Evolutionary conservation across 2,113 vertebrate species (phyloP).

Genomic region (Montifringilla adamsi): DNA sequence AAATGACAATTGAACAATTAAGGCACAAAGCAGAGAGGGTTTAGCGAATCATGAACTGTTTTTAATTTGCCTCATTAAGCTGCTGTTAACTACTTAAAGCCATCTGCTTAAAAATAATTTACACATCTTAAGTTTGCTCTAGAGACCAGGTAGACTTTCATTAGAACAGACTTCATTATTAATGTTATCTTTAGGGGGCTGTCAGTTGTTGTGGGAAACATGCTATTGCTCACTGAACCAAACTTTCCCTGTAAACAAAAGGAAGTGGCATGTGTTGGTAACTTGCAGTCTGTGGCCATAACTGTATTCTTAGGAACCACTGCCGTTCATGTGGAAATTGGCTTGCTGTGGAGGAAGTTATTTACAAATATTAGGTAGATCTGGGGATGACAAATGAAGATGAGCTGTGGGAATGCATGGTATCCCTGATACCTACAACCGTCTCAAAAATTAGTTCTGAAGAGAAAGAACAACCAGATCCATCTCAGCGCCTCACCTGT

Average conservation of each 20-base stretch:
- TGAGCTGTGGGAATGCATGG: neutral
- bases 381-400: neutral
- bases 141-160: slow-evolving; percentile 41
- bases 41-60: slow-evolving; percentile 38
- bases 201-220: slow-evolving; percentile 2
- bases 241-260: neutral
- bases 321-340: neutral
- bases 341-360: neutral
- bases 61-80: slow-evolving; percentile 51
- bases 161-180: slow-evolving; percentile 28
- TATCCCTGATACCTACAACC: neutral
- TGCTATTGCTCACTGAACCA: neutral
- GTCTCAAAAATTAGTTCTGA: neutral
- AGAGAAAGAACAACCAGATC: neutral
- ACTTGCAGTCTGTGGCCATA: neutral
- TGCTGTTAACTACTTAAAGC: slow-evolving; percentile 39
- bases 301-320: neutral
- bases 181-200: neutral
- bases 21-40: neutral
- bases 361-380: neutral
- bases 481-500: neutral
- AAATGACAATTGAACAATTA: slow-evolving; percentile 28
- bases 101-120: slow-evolving; percentile 59
- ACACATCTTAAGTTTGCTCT: neutral
- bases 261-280: neutral